phyloP scores from a whole-genome alignment of 2,113 vertebrate genomes.

The Tachysurus fulvidraco region DNA sequence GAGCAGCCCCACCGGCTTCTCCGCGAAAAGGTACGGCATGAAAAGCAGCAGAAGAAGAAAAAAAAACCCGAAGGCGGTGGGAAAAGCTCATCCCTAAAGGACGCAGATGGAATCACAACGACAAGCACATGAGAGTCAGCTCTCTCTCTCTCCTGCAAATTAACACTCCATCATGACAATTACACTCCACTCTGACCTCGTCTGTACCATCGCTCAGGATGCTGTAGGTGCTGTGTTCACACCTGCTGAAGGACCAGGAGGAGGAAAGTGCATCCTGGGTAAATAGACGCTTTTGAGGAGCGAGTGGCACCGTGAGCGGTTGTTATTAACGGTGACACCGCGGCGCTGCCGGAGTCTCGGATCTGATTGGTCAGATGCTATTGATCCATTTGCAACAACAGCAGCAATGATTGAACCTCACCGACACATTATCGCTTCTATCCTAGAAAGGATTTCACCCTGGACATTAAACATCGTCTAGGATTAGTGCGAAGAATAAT shows the following conservation, averaged over 20 bases:
- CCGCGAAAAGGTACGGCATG: not conserved
- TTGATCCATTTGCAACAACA: not conserved
- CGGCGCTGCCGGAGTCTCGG: too few species aligned
- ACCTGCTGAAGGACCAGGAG: not conserved
- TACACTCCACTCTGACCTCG: not conserved
- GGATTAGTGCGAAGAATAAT: not conserved
- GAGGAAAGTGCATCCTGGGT: not conserved
- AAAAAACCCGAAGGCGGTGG: not conserved
- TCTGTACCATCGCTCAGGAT: not conserved
- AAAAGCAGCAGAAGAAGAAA: not conserved
- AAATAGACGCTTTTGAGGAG: not conserved
- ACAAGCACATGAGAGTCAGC: not conserved
- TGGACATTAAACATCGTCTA: not conserved
- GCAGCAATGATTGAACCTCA: not conserved
- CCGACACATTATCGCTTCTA: not conserved
- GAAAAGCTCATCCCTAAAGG: constrained; percentile 14
- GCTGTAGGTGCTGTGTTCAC: not conserved
- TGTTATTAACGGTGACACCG: not conserved
- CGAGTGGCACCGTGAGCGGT: not conserved
- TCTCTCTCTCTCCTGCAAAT: not conserved
- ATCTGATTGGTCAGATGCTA: not conserved
- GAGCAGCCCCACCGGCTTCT: constrained; percentile 15
- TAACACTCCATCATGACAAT: constrained; percentile 9
- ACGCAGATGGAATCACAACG: constrained; percentile 29
- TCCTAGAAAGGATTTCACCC: not conserved